phyloP scores from a whole-genome alignment of 2,113 vertebrate genomes.

The Neopipo cinnamomea region DNA sequence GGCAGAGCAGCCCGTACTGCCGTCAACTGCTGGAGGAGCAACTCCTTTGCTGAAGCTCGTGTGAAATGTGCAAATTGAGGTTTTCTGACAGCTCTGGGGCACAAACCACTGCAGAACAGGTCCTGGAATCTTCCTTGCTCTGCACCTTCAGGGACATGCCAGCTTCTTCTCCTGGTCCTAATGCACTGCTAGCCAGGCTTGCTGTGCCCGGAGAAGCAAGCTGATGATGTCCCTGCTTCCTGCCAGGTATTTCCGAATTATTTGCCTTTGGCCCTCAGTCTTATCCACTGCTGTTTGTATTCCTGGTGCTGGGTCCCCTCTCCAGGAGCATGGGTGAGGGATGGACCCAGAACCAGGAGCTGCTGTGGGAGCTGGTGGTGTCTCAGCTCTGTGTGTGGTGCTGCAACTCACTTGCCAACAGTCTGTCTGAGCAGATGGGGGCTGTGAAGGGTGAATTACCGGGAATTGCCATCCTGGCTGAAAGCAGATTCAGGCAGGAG shows the following conservation, averaged over 20 bases:
- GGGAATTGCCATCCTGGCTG: background rate
- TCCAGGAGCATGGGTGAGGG: background rate
- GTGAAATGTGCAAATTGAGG: background rate
- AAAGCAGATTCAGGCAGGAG: background rate
- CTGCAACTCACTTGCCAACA: background rate
- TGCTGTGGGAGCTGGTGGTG: background rate
- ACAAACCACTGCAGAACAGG: background rate
- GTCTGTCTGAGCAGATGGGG: background rate
- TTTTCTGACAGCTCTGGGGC: background rate
- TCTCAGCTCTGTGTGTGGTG: background rate
- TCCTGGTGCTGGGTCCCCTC: background rate
- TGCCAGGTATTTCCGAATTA: background rate
- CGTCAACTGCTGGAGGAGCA: background rate
- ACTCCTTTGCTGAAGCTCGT: background rate
- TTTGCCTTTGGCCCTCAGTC: background rate
- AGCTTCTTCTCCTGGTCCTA: background rate
- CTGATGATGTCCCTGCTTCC: background rate
- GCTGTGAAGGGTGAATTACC: background rate
- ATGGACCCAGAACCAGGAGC: background rate
- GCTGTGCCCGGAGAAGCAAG: background rate
- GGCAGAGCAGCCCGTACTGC: accelerated
- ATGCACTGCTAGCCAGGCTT: accelerated
- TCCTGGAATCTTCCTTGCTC: background rate
- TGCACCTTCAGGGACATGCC: background rate
- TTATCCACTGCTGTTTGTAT: background rate